phyloP scores from a whole-genome alignment of 2,888 invertebrate species.

The Epinotia demarniana region DNA sequence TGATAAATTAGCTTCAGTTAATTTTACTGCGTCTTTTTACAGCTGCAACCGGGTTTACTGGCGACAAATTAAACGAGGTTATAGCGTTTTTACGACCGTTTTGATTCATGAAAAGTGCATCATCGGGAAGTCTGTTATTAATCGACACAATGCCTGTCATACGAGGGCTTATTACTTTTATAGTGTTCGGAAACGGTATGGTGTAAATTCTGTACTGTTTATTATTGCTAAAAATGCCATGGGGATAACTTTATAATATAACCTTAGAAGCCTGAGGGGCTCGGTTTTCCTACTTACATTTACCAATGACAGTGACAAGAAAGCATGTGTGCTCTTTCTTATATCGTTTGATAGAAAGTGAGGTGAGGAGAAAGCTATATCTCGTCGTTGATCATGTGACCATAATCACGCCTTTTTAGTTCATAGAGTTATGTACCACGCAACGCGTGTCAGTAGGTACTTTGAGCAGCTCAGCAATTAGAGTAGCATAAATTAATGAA shows the following conservation, averaged over 20 bases:
- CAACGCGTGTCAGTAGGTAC: constrained; percentile 4
- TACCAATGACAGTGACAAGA: too few species aligned
- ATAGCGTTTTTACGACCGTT: constrained; percentile 56
- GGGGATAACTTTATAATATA: neutral
- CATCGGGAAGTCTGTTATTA: constrained; percentile 49
- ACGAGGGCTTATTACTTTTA: constrained; percentile 27
- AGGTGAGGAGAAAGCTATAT: neutral
- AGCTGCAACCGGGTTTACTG: constrained; percentile 52
- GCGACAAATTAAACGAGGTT: constrained; percentile 60
- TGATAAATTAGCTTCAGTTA: constrained; percentile 47
- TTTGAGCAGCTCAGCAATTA: constrained; percentile 54
- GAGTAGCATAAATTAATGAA: constrained; percentile 54
- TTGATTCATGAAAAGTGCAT: constrained; percentile 50
- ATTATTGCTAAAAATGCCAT: neutral
- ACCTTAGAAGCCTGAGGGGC: too few species aligned
- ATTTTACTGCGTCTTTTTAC: constrained; percentile 50
- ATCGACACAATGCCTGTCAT: constrained; percentile 35
- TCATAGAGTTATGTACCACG: neutral
- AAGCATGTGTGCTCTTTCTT: too few species aligned
- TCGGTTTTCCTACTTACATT: too few species aligned
- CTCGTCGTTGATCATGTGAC: neutral
- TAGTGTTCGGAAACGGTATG: constrained; percentile 13
- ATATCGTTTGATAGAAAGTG: neutral
- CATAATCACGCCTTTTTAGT: neutral
- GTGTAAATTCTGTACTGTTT: neutral